Evolutionary conservation across 2,113 vertebrate species (phyloP).

Genomic region (Thymallus thymallus): DNA sequence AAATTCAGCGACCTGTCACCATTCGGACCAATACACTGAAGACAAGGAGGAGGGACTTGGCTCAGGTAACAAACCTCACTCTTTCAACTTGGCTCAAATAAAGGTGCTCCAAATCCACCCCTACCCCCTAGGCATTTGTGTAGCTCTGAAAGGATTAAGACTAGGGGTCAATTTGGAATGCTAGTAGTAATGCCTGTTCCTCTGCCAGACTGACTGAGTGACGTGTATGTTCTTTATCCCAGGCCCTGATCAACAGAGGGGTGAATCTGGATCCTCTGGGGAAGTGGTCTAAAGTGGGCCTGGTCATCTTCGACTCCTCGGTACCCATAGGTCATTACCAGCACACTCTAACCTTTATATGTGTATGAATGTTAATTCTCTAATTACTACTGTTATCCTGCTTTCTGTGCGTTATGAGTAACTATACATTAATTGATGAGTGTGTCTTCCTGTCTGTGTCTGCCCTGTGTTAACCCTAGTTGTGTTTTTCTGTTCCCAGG

Average conservation of each 20-base stretch:
- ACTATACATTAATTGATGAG: neutral
- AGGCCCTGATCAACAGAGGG: conserved; percentile 96
- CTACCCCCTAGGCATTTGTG: too few species aligned
- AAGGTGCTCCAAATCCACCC: too few species aligned
- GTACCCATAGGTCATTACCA: conserved; percentile 87
- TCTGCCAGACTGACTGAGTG: neutral
- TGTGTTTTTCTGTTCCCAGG: conserved; percentile 61
- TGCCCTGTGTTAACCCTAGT: neutral
- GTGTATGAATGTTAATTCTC: too few species aligned
- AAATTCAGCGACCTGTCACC: conserved; percentile 91
- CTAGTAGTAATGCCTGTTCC: neutral
- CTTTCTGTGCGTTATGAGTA: neutral
- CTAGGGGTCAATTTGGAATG: too few species aligned
- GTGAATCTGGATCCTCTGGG: conserved; percentile 95
- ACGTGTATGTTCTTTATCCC: conserved; percentile 18
- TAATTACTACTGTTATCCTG: too few species aligned
- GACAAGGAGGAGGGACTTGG: conserved; percentile 90
- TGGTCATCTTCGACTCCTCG: conserved; percentile 93
- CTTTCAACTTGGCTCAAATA: too few species aligned
- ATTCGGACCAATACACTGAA: conserved; percentile 95
- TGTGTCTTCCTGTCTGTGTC: neutral
- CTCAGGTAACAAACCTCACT: conserved; percentile 77
- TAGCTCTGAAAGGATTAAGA: too few species aligned
- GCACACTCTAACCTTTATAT: too few species aligned
- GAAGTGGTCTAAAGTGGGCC: conserved; percentile 95